phyloP scores from a whole-genome alignment of 2,888 invertebrate genomes.

The Eutolmus rufibarbis region DNA sequence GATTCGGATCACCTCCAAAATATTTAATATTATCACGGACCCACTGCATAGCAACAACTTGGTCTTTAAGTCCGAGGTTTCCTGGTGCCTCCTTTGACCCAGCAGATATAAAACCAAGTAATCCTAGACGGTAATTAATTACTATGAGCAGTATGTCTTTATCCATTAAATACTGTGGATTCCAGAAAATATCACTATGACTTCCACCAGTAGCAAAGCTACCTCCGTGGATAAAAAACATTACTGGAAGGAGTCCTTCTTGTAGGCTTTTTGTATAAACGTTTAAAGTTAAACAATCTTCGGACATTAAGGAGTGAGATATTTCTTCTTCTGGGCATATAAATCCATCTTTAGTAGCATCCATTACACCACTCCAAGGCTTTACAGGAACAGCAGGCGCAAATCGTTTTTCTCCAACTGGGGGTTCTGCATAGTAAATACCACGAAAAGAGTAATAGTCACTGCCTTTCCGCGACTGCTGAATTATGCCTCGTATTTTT shows the following conservation, averaged over 20 bases:
- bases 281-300: slow-evolving; percentile 72
- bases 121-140: slow-evolving; percentile 68
- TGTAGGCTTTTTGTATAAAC: slow-evolving; percentile 63
- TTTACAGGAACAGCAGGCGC: slow-evolving; percentile 64
- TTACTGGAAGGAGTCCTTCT: slow-evolving; percentile 50
- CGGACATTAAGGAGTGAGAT: slow-evolving; percentile 56
- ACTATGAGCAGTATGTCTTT: slow-evolving; percentile 71
- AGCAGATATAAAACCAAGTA: slow-evolving; percentile 69
- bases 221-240: slow-evolving; percentile 58
- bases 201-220: slow-evolving; percentile 52
- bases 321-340: slow-evolving; percentile 56
- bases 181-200: slow-evolving; percentile 46
- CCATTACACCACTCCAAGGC: slow-evolving; percentile 57
- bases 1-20: slow-evolving; percentile 72
- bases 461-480: neutral
- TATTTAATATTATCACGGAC: slow-evolving; percentile 69
- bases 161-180: slow-evolving; percentile 70
- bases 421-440: slow-evolving; percentile 57
- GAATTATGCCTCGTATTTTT: neutral
- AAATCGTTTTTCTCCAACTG: slow-evolving; percentile 61
- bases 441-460: slow-evolving; percentile 52
- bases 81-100: slow-evolving; percentile 72
- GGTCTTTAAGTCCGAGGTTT: slow-evolving; percentile 75
- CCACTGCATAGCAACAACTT: slow-evolving; percentile 71
- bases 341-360: slow-evolving; percentile 62